phyloP scores from a whole-genome alignment of 2,113 vertebrate species.

The Chionomys nivalis region DNA sequence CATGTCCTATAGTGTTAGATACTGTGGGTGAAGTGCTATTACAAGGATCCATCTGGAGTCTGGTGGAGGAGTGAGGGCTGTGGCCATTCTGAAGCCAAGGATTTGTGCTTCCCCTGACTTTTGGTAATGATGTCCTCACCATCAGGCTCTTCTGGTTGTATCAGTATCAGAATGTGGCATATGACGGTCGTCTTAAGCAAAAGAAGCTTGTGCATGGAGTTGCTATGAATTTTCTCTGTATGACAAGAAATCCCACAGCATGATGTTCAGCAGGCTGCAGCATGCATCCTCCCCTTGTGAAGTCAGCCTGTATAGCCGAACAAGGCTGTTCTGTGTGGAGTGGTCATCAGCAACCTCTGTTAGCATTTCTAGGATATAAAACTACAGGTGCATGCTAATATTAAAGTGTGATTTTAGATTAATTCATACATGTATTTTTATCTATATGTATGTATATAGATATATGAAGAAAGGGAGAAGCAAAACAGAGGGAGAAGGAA shows the following conservation, averaged over 20 bases:
- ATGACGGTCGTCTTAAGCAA: conserved; percentile 36
- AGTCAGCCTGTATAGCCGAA: conserved; percentile 5
- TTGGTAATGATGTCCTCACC: neutral
- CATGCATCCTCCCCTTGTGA: conserved; percentile 61
- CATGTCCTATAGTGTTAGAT: neutral
- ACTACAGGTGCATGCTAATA: conserved; percentile 40
- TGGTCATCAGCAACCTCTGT: conserved; percentile 49
- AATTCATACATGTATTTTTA: neutral
- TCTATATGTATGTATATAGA: neutral
- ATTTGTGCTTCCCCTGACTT: neutral
- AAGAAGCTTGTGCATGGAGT: conserved; percentile 48
- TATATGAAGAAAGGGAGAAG: neutral
- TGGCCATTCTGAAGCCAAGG: neutral
- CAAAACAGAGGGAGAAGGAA: conserved; percentile 9
- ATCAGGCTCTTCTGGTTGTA: neutral
- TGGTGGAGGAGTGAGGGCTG: neutral
- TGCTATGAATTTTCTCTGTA: neutral
- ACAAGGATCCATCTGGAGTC: neutral
- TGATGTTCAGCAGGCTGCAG: conserved; percentile 39
- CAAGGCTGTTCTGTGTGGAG: neutral
- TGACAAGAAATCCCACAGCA: conserved; percentile 67
- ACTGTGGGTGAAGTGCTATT: neutral
- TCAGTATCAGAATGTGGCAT: conserved; percentile 42
- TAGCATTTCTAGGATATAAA: conserved; percentile 66
- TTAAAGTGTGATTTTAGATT: conserved; percentile 71